A percentile compares a stretch with the other conserved stretches of the same genome.
phyloP scores from a whole-genome alignment of 2,888 invertebrate species.

The Melanotus villosus region DNA sequence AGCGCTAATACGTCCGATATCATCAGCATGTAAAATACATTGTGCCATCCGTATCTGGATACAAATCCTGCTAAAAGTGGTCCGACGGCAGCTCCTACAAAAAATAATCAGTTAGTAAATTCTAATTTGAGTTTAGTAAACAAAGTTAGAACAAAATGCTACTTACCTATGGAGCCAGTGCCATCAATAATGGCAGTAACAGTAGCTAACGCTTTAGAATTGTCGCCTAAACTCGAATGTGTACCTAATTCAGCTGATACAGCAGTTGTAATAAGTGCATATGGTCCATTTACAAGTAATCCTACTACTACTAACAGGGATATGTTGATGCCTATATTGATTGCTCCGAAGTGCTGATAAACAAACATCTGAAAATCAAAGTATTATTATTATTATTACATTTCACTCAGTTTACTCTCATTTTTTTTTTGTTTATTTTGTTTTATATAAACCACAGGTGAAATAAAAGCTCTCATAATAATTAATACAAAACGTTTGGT shows the following conservation, averaged over 20 bases:
- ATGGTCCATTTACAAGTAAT: slow-evolving; percentile 93
- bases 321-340: slow-evolving; percentile 75
- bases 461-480: no score
- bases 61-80: slow-evolving; percentile 91
- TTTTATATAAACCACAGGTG: no score
- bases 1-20: slow-evolving; percentile 84
- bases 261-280: slow-evolving; percentile 96
- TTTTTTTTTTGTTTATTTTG: no score
- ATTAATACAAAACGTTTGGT: no score
- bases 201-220: slow-evolving; percentile 92
- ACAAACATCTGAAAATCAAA: slow-evolving; percentile 78
- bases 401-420: no score
- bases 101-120: slow-evolving; percentile 10
- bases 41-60: slow-evolving; percentile 82
- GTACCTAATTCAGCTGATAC: slow-evolving; percentile 96
- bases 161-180: slow-evolving; percentile 87
- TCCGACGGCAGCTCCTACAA: slow-evolving; percentile 90
- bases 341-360: slow-evolving; percentile 82
- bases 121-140: not conserved
- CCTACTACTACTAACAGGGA: slow-evolving; percentile 82
- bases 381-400: no score
- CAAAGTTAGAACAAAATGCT: not conserved
- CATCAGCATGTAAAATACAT: slow-evolving; percentile 94
- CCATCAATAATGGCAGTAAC: slow-evolving; percentile 99
- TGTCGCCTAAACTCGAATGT: slow-evolving; percentile 87